These are phyloP conservation scores for Gymnoscelis rufifasciata DNA, from an alignment of 2,888 invertebrate species.

Conservation along the genomic window DNA sequence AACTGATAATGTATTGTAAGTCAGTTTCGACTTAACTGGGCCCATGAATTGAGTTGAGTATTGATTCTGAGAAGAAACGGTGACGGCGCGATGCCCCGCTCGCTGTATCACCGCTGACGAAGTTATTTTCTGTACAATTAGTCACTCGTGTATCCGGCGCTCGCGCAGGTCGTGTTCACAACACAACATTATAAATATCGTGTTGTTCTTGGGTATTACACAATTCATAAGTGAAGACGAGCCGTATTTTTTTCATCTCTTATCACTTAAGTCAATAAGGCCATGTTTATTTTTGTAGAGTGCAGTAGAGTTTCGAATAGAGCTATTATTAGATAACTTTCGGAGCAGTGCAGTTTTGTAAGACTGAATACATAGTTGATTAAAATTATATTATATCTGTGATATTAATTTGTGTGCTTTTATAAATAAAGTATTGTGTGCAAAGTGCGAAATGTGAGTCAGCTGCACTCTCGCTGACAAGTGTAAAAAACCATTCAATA, in stretches of 20 bases:
- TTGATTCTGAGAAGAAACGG: constrained; percentile 68
- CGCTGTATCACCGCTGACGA: constrained; percentile 73
- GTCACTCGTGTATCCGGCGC: constrained; percentile 76
- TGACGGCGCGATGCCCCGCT: constrained; percentile 48
- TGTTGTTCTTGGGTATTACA: constrained; percentile 20
- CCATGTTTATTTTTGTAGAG: constrained; percentile 22
- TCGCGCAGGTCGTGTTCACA: constrained; percentile 49
- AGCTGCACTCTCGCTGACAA: constrained; percentile 11
- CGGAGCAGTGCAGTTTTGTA: constrained; percentile 7
- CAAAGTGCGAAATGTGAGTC: constrained; percentile 31
- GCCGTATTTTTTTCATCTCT: constrained; percentile 16
- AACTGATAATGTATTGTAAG: background rate
- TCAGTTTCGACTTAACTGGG: too few species aligned
- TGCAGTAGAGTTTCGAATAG: background rate
- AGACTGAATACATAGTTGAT: background rate
- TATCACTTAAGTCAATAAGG: constrained; percentile 22
- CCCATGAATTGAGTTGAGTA: constrained; percentile 47
- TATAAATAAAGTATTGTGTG: constrained; percentile 1
- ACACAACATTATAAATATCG: constrained; percentile 28
- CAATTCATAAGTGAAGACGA: constrained; percentile 15
- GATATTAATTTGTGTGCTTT: background rate
- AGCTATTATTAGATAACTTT: constrained; percentile 12
- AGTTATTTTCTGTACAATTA: constrained; percentile 78
- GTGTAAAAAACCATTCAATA: background rate
- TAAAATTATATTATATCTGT: background rate